Evolutionary conservation across 2,113 vertebrate genomes (phyloP), one percentile per base, ranked within the genome.

Genomic region (Chaenocephalus aceratus): DNA sequence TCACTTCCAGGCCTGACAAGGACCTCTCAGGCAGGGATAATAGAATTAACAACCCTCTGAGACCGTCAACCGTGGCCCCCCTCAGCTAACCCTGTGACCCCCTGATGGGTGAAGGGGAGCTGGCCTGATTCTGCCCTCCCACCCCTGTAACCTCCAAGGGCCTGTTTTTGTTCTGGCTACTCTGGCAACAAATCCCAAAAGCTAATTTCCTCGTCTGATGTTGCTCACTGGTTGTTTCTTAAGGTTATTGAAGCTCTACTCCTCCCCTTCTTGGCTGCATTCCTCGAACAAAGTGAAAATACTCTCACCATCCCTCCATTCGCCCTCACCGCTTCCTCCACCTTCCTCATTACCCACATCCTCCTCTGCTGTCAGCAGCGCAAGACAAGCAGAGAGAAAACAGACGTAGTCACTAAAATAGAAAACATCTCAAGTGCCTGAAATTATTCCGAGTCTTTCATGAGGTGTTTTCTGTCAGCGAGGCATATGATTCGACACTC

Each of bases 1-100:
- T 78, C 68, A 54, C 68, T 65, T 66, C 75, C 67, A 57, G 74
- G 66, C 84, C 67, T 52, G 75, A 87, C 90, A 84, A 85, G 88
- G 63, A 87, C 87, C 83, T 89, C 83, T 89, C 67, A 78, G 87
- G 75, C 84, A 77, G 65, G 75, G 75, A 92, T 93, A 94, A 95
- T 92, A 89, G 85, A 92, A 95, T 94, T 92, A 94, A 88, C 88
- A 84, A 87, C 72, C 88, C 84, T 75, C 54, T 81, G 82, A 69
- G 71, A 86, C 78, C 56, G 23, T 92, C 87, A 89, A 88, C 72
- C 51, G 30, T 81, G 82, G 92, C 78, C 68, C 83, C 53, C 46
- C 41, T n/a, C 48, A 57, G 56, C 16, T 79, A 66, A 85, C 85
- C 87, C 80, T 45, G 60, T 82, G 72, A 89, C 88, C 85, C 85